Evolutionary conservation across 2,797 vertebrate species (phyloP).

Genomic region (Vultur gryphus): DNA sequence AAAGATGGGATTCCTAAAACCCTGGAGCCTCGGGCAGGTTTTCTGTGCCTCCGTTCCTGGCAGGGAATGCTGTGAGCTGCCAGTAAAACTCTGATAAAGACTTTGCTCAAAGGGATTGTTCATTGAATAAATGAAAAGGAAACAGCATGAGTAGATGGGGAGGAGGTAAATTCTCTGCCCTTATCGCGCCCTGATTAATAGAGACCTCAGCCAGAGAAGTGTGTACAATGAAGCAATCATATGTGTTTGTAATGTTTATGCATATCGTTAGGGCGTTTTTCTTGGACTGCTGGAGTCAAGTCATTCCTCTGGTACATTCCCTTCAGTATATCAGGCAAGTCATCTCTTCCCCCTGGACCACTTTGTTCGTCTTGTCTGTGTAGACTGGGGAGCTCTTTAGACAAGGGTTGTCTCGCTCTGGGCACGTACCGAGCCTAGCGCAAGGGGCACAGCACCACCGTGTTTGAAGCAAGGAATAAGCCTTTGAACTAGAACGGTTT

Average conservation of each 20-base stretch:
- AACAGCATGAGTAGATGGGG: background rate
- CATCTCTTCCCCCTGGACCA: background rate
- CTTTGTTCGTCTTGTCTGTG: background rate
- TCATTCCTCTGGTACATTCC: background rate
- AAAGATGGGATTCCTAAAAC: background rate
- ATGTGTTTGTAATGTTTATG: background rate
- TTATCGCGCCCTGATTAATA: background rate
- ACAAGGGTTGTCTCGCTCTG: background rate
- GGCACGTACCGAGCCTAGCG: accelerated
- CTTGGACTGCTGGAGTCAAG: background rate
- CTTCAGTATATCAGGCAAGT: background rate
- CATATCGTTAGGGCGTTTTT: background rate
- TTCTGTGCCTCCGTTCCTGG: background rate
- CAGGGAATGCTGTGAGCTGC: background rate
- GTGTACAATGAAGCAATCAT: background rate
- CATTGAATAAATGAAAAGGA: background rate
- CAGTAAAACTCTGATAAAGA: background rate
- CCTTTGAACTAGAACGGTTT: accelerated
- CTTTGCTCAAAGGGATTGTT: background rate
- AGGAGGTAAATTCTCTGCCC: background rate
- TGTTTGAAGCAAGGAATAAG: accelerated
- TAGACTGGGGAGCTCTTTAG: background rate
- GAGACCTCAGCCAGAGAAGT: background rate
- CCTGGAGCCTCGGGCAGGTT: background rate
- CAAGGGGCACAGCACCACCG: background rate